Evolutionary conservation across 2,888 invertebrate genomes (phyloP).

Genomic region (Agelastica alni): DNA sequence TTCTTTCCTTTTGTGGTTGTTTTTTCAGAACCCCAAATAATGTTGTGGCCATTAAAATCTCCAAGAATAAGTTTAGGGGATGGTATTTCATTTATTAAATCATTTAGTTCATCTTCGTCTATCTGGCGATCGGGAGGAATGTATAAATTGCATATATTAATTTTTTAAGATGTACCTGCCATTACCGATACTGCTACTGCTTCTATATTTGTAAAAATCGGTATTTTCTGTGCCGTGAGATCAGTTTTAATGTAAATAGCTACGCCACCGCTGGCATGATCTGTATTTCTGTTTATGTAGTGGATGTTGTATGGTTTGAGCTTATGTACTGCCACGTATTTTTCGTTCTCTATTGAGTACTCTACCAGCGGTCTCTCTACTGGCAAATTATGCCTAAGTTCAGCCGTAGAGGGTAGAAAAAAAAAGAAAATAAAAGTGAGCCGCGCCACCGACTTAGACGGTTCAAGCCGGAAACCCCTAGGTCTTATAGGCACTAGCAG

Average conservation of each 20-base stretch:
- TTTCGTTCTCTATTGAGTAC: too few species aligned
- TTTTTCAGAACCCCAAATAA: constrained; percentile 8
- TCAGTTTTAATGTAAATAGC: neutral
- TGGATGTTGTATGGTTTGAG: neutral
- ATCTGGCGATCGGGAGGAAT: constrained; percentile 4
- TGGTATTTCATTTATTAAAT: constrained; percentile 5
- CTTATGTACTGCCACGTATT: too few species aligned
- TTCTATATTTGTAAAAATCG: neutral
- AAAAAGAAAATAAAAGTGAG: too few species aligned
- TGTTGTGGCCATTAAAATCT: constrained; percentile 12
- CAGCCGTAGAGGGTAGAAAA: too few species aligned
- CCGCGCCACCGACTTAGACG: too few species aligned
- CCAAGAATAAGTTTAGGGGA: constrained; percentile 7
- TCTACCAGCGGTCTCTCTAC: too few species aligned
- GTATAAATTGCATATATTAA: constrained; percentile 8
- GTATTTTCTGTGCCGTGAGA: neutral
- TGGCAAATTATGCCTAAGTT: too few species aligned
- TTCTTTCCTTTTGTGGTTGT: constrained; percentile 11
- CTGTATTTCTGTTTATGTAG: neutral
- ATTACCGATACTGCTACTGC: too few species aligned
- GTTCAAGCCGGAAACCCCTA: too few species aligned
- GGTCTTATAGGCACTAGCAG: too few species aligned
- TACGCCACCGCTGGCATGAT: neutral
- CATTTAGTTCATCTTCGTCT: constrained; percentile 6
- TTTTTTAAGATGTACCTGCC: too few species aligned